A percentile compares a stretch with the other conserved stretches of the same genome.
Evolutionary conservation across 2,888 invertebrate species (phyloP).

Genomic region (Octodonta nipae): DNA sequence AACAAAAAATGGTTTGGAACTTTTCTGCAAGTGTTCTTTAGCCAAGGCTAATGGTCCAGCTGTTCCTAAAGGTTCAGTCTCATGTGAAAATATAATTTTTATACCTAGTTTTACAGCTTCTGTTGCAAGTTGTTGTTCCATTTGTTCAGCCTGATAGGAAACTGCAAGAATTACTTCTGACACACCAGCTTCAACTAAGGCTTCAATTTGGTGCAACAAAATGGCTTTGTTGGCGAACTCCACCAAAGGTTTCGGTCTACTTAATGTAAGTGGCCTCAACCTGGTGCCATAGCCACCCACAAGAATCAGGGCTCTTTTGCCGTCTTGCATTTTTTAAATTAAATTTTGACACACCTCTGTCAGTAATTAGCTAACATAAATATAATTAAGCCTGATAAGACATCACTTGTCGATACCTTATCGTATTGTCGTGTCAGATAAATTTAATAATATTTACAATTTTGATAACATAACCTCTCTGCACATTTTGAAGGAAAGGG

Average conservation of each 20-base stretch:
- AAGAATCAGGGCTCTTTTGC: conserved; percentile 87
- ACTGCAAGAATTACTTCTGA: conserved; percentile 90
- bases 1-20: conserved; percentile 89
- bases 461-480: no score
- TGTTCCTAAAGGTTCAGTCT: conserved; percentile 91
- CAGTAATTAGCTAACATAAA: no score
- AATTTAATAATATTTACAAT: no score
- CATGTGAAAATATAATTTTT: conserved; percentile 83
- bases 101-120: conserved; percentile 85
- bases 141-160: conserved; percentile 91
- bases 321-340: no score
- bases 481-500: no score
- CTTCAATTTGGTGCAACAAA: conserved; percentile 90
- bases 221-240: conserved; percentile 99
- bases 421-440: no score
- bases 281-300: conserved; percentile 99
- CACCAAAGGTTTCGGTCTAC: conserved; percentile 92
- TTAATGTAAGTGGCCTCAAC: conserved; percentile 85
- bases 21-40: conserved; percentile 54
- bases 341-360: no score
- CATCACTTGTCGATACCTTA: no score
- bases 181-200: conserved; percentile 76
- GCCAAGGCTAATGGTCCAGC: conserved; percentile 93
- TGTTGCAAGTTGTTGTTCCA: conserved; percentile 80
- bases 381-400: no score